These are phyloP conservation scores for Marmota flaviventris DNA, from an alignment of 2,113 vertebrate species.

Conservation along the genomic window DNA sequence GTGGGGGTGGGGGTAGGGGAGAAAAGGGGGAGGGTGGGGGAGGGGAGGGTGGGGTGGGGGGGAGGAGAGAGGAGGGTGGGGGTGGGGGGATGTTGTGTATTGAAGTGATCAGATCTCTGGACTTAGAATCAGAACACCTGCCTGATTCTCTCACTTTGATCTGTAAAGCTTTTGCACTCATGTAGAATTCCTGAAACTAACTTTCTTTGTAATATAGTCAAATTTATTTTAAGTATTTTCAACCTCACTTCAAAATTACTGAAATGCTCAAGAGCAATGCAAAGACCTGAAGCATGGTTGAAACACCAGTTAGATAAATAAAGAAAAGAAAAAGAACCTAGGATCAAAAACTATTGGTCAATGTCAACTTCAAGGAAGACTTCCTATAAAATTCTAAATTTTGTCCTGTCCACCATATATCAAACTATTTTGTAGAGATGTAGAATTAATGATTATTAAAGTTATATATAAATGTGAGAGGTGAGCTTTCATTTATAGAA, in stretches of 20 bases:
- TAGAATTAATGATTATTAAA: neutral
- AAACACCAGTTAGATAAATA: neutral
- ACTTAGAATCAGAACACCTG: neutral
- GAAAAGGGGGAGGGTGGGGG: too few species aligned
- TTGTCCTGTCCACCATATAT: neutral
- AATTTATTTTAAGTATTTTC: neutral
- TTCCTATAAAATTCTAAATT: neutral
- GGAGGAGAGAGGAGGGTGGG: too few species aligned
- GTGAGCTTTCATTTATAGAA: neutral
- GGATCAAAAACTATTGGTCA: neutral
- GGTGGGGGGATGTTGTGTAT: neutral
- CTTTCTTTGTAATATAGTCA: conserved; percentile 2
- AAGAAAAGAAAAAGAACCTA: neutral
- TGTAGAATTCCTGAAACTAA: neutral
- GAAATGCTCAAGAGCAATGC: neutral
- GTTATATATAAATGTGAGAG: neutral
- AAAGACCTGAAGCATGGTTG: neutral
- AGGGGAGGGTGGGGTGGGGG: too few species aligned
- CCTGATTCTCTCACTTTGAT: neutral
- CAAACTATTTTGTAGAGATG: neutral
- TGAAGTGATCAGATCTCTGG: neutral
- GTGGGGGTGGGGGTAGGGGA: too few species aligned
- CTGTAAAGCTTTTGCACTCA: neutral
- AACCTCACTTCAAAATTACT: conserved; percentile 28
- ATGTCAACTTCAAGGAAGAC: neutral